Percentiles rank a stretch among this genome's conserved stretches.
phyloP scores from a whole-genome alignment of 2,888 invertebrate species.

The Mesopsocus fuscifrons region DNA sequence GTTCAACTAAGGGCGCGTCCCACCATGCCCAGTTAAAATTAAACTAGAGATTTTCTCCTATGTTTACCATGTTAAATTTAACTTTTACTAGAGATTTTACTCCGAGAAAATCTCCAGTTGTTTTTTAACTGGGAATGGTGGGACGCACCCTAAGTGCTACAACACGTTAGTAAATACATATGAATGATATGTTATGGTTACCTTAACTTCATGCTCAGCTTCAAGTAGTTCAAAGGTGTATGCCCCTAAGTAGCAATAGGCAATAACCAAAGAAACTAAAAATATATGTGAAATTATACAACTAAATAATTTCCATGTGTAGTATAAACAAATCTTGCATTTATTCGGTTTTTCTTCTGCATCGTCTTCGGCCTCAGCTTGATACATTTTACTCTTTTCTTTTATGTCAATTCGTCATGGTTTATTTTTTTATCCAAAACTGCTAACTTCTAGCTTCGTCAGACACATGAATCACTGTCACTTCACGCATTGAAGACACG shows the following conservation, averaged over 20 bases:
- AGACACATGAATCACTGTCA: too few species aligned
- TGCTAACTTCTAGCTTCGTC: too few species aligned
- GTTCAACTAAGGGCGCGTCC: too few species aligned
- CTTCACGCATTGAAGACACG: too few species aligned
- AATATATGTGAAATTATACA: conserved; percentile 79
- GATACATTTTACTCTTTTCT: conserved; percentile 7
- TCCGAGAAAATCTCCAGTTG: too few species aligned
- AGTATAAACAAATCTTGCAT: conserved; percentile 38
- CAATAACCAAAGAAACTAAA: conserved; percentile 69
- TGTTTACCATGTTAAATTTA: too few species aligned
- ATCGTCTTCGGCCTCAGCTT: conserved; percentile 11
- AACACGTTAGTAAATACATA: not conserved
- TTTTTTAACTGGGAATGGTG: too few species aligned
- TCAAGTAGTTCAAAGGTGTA: conserved; percentile 66
- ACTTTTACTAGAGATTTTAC: too few species aligned
- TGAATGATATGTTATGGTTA: not conserved
- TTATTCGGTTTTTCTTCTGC: conserved; percentile 24
- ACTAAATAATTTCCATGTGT: conserved; percentile 61
- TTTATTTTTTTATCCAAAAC: too few species aligned
- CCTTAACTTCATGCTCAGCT: conserved; percentile 40
- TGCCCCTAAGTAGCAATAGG: conserved; percentile 77
- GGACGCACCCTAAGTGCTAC: not conserved
- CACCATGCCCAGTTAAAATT: too few species aligned
- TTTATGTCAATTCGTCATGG: too few species aligned
- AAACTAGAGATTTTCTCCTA: too few species aligned